A percentile compares a stretch with the other conserved stretches of the same genome.
Evolutionary conservation across 2,888 invertebrate genomes (phyloP).

Genomic region (Drosophila quasianomalipes): DNA sequence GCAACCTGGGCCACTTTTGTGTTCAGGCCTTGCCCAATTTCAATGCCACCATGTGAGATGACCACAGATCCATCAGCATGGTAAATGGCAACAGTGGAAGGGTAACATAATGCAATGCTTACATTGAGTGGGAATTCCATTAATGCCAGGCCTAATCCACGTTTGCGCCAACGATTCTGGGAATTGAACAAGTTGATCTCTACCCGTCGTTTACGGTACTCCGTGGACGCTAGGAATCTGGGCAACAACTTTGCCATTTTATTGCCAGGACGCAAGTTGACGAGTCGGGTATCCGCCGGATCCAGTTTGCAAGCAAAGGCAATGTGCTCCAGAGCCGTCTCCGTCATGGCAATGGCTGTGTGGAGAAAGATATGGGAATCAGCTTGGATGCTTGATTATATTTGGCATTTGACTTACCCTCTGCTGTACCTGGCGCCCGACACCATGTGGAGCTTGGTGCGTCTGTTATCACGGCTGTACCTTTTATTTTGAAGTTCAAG

Average conservation of each 20-base stretch:
- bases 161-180: constrained; percentile 93
- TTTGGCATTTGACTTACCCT: constrained; percentile 84
- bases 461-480: constrained; percentile 88
- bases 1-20: constrained; percentile 92
- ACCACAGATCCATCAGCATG: constrained; percentile 90
- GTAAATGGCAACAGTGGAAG: constrained; percentile 89
- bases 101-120: constrained; percentile 85
- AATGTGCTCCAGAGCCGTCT: constrained; percentile 89
- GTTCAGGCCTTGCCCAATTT: constrained; percentile 90
- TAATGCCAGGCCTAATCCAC: constrained; percentile 89
- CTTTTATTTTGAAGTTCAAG: constrained; percentile 89
- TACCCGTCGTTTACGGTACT: constrained; percentile 87
- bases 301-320: constrained; percentile 87
- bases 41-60: constrained; percentile 90
- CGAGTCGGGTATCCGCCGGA: constrained; percentile 87
- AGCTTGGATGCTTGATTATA: not conserved
- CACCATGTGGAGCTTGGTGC: constrained; percentile 90
- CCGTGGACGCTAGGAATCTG: constrained; percentile 86
- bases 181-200: constrained; percentile 88
- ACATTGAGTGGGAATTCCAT: constrained; percentile 86
- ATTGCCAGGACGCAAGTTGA: constrained; percentile 86
- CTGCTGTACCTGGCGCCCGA: constrained; percentile 88
- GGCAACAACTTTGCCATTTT: constrained; percentile 86
- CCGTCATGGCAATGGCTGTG: constrained; percentile 87
- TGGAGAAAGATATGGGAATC: not conserved